A percentile compares a stretch with the other conserved stretches of the same genome.
These are phyloP conservation scores for Poecilia picta DNA, from an alignment of 2,797 vertebrate genomes.

Conservation along the genomic window DNA sequence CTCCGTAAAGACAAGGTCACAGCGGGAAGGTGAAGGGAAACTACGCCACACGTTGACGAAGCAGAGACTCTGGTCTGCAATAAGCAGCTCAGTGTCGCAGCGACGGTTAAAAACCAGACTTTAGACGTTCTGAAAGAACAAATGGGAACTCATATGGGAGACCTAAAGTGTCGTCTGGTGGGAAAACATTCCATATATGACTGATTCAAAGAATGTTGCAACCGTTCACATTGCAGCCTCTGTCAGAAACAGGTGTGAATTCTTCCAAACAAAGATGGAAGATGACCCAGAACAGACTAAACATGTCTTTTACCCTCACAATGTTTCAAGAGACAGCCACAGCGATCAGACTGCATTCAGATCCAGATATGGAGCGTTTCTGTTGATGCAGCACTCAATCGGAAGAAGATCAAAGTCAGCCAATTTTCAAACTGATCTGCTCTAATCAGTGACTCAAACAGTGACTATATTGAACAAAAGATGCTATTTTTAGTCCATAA, in stretches of 20 bases:
- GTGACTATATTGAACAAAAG: neutral
- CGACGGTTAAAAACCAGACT: neutral
- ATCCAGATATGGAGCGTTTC: neutral
- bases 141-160: neutral
- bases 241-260: neutral
- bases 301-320: neutral
- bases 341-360: neutral
- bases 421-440: neutral
- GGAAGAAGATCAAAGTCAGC: neutral
- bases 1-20: slow-evolving; percentile 65
- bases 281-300: neutral
- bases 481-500: neutral
- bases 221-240: neutral
- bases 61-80: neutral
- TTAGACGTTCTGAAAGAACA: neutral
- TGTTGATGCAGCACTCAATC: neutral
- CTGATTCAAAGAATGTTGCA: neutral
- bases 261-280: neutral
- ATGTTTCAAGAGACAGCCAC: no score
- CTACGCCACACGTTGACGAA: slow-evolving; percentile 9
- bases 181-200: neutral
- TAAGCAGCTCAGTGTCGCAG: slow-evolving; percentile 7
- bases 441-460: neutral
- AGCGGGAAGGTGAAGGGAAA: slow-evolving; percentile 3
- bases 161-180: neutral